These are phyloP conservation scores for Machaerirhynchus nigripectus DNA, from an alignment of 2,113 vertebrate genomes.

Conservation along the genomic window DNA sequence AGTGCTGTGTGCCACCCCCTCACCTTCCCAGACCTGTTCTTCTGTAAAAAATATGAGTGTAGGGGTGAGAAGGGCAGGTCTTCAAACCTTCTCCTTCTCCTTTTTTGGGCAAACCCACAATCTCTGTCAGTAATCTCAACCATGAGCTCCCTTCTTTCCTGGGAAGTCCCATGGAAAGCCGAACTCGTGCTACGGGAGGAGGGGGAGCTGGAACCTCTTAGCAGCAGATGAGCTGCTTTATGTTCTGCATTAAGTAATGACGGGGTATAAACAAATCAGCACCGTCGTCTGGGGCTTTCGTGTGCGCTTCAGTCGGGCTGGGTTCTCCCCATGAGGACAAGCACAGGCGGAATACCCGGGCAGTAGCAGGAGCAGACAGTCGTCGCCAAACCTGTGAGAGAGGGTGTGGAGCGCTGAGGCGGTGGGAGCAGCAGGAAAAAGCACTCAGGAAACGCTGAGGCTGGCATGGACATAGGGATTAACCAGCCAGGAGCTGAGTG, in stretches of 20 bases:
- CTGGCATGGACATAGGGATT: not conserved
- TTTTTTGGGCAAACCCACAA: not conserved
- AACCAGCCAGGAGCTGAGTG: not conserved
- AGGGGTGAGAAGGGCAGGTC: not conserved
- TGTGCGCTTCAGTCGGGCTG: not conserved
- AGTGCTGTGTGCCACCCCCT: not conserved
- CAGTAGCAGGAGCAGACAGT: not conserved
- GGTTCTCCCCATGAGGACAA: not conserved
- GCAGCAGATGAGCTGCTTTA: not conserved
- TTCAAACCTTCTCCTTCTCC: not conserved
- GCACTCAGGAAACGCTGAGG: not conserved
- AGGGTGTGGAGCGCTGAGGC: not conserved
- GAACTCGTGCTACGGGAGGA: fast-evolving
- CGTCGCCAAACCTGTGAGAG: not conserved
- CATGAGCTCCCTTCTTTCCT: not conserved
- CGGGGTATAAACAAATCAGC: not conserved
- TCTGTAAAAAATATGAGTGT: not conserved
- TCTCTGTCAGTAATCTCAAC: not conserved
- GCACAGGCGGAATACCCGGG: not conserved
- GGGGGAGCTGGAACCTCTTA: not conserved
- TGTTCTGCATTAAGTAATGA: not conserved
- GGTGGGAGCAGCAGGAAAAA: slow-evolving; percentile 38
- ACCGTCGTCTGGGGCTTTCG: not conserved
- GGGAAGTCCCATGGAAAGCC: not conserved
- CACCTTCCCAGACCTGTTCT: not conserved